phyloP scores from a whole-genome alignment of 2,113 vertebrate species.

The Ptilonorhynchus violaceus region DNA sequence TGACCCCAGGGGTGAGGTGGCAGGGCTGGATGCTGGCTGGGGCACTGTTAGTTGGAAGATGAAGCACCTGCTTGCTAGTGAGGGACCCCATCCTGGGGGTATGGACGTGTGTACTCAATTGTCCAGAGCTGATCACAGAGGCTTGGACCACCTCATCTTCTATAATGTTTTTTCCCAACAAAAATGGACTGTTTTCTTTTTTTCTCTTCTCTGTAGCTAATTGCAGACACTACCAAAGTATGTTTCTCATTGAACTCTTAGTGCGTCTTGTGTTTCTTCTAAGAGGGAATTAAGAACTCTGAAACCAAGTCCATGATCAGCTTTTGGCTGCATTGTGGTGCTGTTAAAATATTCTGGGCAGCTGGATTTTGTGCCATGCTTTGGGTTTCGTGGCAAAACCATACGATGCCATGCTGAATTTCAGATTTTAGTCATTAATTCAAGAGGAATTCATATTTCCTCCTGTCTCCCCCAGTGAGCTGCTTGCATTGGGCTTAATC shows the following conservation, averaged over 20 bases:
- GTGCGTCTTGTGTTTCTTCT: background rate
- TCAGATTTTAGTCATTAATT: background rate
- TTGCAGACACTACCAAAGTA: background rate
- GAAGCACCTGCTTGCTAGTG: background rate
- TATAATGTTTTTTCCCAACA: background rate
- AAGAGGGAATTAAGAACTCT: background rate
- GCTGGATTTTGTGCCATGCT: background rate
- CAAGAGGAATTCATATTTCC: background rate
- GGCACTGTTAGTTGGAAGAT: background rate
- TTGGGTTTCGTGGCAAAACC: background rate
- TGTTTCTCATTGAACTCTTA: background rate
- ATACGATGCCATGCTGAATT: background rate
- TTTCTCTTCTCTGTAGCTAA: too few species aligned
- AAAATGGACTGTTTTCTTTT: background rate
- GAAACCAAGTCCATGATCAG: background rate
- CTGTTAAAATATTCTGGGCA: background rate
- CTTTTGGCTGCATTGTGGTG: background rate
- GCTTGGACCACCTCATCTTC: background rate
- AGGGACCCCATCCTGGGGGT: background rate
- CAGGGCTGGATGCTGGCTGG: background rate
- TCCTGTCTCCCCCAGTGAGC: background rate
- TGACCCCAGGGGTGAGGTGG: background rate
- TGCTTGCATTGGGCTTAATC: background rate
- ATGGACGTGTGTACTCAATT: accelerated
- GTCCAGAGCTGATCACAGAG: background rate